These are phyloP conservation scores for Oncorhynchus clarkii DNA, from an alignment of 2,113 vertebrate species.

Conservation along the genomic window DNA sequence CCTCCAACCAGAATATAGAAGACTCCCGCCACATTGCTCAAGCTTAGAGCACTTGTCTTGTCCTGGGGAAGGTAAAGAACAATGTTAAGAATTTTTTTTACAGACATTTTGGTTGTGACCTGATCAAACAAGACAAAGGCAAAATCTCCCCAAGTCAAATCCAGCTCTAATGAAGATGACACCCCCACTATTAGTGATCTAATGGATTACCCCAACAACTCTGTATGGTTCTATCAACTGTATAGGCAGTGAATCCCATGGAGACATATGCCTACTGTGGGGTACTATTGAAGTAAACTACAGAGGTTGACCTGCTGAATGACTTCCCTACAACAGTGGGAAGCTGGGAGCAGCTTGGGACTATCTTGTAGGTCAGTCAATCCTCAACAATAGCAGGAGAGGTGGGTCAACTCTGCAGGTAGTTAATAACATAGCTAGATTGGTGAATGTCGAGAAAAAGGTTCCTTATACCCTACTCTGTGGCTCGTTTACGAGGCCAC, in stretches of 20 bases:
- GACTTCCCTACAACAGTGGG: conserved; percentile 6
- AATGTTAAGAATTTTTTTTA: conserved; percentile 51
- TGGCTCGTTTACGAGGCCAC: conserved; percentile 55
- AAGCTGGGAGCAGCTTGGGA: conserved; percentile 20
- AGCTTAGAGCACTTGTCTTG: conserved; percentile 98
- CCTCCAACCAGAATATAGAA: conserved; percentile 99
- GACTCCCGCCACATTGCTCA: conserved; percentile 98
- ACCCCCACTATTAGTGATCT: conserved; percentile 30
- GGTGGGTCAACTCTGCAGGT: conserved; percentile 4
- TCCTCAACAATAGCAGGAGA: conserved; percentile 5
- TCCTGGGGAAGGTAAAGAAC: conserved; percentile 90
- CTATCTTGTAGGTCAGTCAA: conserved; percentile 28
- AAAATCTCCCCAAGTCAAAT: conserved; percentile 11
- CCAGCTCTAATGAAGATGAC: conserved; percentile 27
- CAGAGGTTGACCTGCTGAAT: neutral
- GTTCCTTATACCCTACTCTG: conserved; percentile 30
- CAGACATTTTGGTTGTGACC: conserved; percentile 17
- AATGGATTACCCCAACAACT: conserved; percentile 23
- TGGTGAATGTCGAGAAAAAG: conserved; percentile 67
- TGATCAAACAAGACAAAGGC: conserved; percentile 3
- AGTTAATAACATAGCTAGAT: conserved; percentile 41
- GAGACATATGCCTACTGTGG: conserved; percentile 22
- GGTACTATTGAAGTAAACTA: neutral
- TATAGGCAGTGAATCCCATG: conserved; percentile 23
- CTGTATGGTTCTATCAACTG: neutral